These are phyloP conservation scores for Pachycephala philippinensis DNA, from an alignment of 2,113 vertebrate genomes.

Conservation along the genomic window DNA sequence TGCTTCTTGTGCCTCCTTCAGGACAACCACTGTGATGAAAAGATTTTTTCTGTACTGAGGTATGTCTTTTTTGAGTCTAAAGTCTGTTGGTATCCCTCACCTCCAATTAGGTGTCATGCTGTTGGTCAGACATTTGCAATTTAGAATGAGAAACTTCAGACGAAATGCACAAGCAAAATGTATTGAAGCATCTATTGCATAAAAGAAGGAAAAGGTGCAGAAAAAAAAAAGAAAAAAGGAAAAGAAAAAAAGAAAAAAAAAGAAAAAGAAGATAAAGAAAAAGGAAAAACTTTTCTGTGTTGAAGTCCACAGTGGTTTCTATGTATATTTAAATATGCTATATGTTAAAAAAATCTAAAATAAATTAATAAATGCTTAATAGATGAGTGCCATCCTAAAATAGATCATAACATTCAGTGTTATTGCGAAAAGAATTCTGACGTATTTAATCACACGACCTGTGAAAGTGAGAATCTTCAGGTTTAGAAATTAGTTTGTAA, in stretches of 20 bases:
- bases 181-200: neutral
- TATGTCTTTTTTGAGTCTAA: neutral
- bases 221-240: accelerated
- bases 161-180: neutral
- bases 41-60: neutral
- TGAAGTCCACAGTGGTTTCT: neutral
- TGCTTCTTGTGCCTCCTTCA: neutral
- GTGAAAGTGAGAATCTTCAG: neutral
- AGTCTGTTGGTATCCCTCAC: neutral
- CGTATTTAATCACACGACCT: neutral
- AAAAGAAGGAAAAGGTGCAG: accelerated
- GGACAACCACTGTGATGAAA: neutral
- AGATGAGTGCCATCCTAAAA: neutral
- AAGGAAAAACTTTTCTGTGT: neutral
- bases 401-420: neutral
- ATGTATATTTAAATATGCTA: neutral
- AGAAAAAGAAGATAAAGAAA: no score
- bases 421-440: neutral
- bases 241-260: accelerated
- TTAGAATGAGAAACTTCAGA: neutral
- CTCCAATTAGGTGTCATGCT: neutral
- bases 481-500: neutral
- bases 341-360: neutral
- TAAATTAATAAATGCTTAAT: neutral
- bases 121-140: neutral